Evolutionary conservation across 2,113 vertebrate species (phyloP).

Genomic region (Chionodraco myersi): DNA sequence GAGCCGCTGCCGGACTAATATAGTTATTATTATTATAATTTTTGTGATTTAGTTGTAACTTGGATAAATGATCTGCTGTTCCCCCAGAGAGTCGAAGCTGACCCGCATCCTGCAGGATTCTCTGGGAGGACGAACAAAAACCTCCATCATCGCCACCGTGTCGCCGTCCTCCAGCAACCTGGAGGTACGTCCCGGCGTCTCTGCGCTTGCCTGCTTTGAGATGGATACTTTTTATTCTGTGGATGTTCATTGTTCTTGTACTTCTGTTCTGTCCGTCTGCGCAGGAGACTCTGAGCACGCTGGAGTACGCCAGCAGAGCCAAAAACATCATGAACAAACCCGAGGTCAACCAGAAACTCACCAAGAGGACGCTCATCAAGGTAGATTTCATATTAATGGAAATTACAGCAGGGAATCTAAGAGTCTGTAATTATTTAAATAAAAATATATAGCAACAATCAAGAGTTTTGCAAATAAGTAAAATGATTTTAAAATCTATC

Average conservation of each 20-base stretch:
- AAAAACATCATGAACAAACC: slow-evolving; percentile 99
- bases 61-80: neutral
- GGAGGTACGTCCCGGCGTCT: slow-evolving; percentile 82
- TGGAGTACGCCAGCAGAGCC: slow-evolving; percentile 97
- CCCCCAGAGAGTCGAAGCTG: slow-evolving; percentile 92
- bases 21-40: too few relatives aligned
- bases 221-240: too few relatives aligned
- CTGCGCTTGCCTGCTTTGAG: too few relatives aligned
- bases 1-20: too few relatives aligned
- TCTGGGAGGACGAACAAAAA: slow-evolving; percentile 95
- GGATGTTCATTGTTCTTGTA: too few relatives aligned
- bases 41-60: too few relatives aligned
- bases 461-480: too few relatives aligned
- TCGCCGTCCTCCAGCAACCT: slow-evolving; percentile 95
- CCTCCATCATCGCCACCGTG: slow-evolving; percentile 97
- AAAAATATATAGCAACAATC: too few relatives aligned
- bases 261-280: neutral
- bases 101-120: slow-evolving; percentile 98
- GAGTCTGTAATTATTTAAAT: too few relatives aligned
- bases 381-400: slow-evolving; percentile 64
- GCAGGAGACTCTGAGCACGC: slow-evolving; percentile 96
- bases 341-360: slow-evolving; percentile 98
- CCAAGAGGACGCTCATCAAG: slow-evolving; percentile 97
- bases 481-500: too few relatives aligned
- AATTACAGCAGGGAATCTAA: too few relatives aligned